Evolutionary conservation across 2,888 invertebrate species (phyloP).

Genomic region (Acrocyrtus sp.): DNA sequence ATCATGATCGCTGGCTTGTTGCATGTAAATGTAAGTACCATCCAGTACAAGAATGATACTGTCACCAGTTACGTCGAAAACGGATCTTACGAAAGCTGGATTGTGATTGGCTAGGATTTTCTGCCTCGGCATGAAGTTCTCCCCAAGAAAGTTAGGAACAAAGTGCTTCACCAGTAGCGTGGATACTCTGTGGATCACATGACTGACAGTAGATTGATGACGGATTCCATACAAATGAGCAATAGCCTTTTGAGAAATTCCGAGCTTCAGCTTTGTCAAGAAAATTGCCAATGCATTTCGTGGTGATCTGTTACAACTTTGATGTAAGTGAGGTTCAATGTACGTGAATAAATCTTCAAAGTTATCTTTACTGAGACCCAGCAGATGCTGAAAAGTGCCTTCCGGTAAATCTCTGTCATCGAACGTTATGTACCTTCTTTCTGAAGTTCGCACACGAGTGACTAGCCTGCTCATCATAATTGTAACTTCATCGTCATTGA

Average conservation of each 20-base stretch:
- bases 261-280: not conserved
- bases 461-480: no score
- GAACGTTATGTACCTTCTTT: no score
- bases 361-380: not conserved
- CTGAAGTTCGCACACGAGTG: no score
- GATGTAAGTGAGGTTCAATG: not conserved
- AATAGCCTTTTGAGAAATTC: not conserved
- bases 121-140: not conserved
- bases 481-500: no score
- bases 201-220: not conserved
- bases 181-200: not conserved
- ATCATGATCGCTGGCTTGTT: not conserved
- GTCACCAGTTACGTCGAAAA: not conserved
- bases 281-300: not conserved
- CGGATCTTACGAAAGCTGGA: not conserved
- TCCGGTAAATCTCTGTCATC: no score
- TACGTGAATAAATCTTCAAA: not conserved
- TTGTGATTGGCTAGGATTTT: not conserved
- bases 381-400: not conserved
- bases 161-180: not conserved
- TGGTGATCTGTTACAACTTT: not conserved
- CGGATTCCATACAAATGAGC: not conserved
- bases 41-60: not conserved
- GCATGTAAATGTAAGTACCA: slow-evolving; percentile 1
- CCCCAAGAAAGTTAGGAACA: not conserved